Conservation (phyloP, 2,797 vertebrate species). For the Salmo trutta region DNA sequence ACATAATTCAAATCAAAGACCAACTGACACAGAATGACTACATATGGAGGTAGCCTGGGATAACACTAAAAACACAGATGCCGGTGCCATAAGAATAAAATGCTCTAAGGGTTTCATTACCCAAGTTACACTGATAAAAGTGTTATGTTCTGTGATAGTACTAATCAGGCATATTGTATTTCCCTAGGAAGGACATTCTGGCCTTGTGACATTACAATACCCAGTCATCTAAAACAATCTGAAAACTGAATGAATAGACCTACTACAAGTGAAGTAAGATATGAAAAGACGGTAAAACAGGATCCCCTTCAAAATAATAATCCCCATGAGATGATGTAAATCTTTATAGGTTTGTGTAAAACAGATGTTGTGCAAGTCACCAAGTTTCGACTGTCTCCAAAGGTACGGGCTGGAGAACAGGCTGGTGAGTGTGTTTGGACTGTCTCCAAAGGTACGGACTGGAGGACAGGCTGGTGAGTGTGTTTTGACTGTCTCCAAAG, state of each 20-base stretch:
- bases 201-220: background rate
- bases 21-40: background rate
- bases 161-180: slow-evolving; percentile 6
- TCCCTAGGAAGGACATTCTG: slow-evolving; percentile 16
- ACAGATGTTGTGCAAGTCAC: background rate
- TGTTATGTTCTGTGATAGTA: slow-evolving; percentile 11
- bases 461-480: background rate
- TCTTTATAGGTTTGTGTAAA: background rate
- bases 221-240: slow-evolving; percentile 9
- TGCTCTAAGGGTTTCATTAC: background rate
- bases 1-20: background rate
- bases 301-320: background rate
- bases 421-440: background rate
- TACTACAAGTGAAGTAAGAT: background rate
- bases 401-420: background rate
- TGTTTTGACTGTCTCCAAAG: background rate
- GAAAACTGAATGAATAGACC: background rate
- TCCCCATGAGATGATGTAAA: background rate
- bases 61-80: slow-evolving; percentile 5
- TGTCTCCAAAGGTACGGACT: background rate
- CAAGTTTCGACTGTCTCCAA: background rate
- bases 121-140: slow-evolving; percentile 11
- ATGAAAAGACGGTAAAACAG: background rate
- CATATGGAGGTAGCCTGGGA: background rate
- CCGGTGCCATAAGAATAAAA: slow-evolving; percentile 3